These are phyloP conservation scores for Eurypyga helias DNA, from an alignment of 2,113 vertebrate species.

Conservation along the genomic window DNA sequence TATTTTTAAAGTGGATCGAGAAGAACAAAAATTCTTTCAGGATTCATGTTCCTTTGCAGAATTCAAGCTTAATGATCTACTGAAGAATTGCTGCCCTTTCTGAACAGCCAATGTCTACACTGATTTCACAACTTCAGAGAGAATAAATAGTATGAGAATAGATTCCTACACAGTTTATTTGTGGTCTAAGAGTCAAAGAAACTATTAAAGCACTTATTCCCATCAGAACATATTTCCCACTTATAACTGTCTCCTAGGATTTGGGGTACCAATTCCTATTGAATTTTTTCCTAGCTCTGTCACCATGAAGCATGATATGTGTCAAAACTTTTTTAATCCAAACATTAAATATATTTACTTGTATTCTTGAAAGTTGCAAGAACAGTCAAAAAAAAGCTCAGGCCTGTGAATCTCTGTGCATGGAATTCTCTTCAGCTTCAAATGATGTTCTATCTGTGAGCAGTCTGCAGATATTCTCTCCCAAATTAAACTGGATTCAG, in stretches of 20 bases:
- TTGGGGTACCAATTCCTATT: not conserved
- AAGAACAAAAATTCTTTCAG: not conserved
- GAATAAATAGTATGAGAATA: not conserved
- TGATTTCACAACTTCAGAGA: conserved; percentile 29
- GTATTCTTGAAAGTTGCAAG: not conserved
- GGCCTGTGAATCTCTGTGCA: not conserved
- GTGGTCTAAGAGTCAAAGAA: not conserved
- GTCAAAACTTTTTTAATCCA: not conserved
- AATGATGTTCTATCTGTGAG: not conserved
- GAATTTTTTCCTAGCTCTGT: not conserved
- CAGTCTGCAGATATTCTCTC: not conserved
- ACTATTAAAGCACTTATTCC: not conserved
- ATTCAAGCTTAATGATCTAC: conserved; percentile 19
- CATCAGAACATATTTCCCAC: not conserved
- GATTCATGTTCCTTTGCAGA: not conserved
- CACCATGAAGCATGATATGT: not conserved
- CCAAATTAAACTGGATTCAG: conserved; percentile 14
- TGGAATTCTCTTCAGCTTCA: conserved; percentile 4
- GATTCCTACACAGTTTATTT: not conserved
- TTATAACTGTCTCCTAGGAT: not conserved
- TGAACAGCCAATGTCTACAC: not conserved
- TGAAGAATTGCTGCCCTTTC: not conserved
- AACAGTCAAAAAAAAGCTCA: not conserved
- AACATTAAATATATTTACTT: conserved; percentile 11
- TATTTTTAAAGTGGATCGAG: not conserved